Conservation (phyloP, 2,113 vertebrate genomes). For the Climacteris rufus region DNA sequence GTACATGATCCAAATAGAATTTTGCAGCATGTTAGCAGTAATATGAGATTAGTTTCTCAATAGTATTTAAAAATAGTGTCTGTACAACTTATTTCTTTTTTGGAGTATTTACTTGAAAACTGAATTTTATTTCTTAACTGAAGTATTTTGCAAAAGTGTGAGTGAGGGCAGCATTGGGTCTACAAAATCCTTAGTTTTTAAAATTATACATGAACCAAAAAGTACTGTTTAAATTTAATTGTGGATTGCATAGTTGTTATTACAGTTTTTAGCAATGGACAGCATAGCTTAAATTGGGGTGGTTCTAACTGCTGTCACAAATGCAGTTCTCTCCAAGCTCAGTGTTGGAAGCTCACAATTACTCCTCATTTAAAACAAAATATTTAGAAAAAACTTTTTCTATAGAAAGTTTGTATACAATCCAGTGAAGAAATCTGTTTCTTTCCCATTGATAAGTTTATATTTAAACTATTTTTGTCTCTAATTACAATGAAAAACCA, state of each 20-base stretch:
- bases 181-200: not conserved
- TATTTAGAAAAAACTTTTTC: not conserved
- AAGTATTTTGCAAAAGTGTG: not conserved
- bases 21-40: not conserved
- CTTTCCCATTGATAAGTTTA: not conserved
- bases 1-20: not conserved
- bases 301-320: not conserved
- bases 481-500: not conserved
- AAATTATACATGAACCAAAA: not conserved
- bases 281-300: not conserved
- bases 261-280: not conserved
- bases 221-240: not conserved
- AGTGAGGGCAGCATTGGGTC: not conserved
- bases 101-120: not conserved
- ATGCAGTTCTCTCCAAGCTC: not conserved
- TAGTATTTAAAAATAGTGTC: not conserved
- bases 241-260: not conserved
- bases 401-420: not conserved
- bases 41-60: not conserved
- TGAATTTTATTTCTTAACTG: not conserved
- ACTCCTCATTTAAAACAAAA: not conserved
- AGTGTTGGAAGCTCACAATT: not conserved
- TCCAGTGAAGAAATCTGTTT: not conserved
- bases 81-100: not conserved
- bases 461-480: not conserved